Evolutionary conservation across 2,888 invertebrate genomes (phyloP).

Genomic region (Elmis aenea): DNA sequence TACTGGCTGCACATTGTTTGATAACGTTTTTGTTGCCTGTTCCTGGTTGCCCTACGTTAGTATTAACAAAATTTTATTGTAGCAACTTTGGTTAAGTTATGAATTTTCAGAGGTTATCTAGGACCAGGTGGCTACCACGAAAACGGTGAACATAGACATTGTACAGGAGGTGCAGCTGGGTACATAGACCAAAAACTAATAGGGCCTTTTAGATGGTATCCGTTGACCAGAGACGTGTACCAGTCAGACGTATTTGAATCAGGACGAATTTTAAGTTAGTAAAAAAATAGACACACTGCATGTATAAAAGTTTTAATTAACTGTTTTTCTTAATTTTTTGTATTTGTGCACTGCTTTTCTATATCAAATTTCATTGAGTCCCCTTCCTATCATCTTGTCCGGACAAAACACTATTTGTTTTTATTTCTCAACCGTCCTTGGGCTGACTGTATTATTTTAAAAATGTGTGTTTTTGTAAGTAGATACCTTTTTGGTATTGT

Average conservation of each 20-base stretch:
- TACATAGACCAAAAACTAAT: slow-evolving; percentile 76
- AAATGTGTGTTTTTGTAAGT: no score
- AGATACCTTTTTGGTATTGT: no score
- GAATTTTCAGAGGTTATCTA: slow-evolving; percentile 68
- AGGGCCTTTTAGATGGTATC: slow-evolving; percentile 70
- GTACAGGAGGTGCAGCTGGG: slow-evolving; percentile 86
- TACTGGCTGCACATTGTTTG: slow-evolving; percentile 61
- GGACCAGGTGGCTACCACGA: slow-evolving; percentile 88
- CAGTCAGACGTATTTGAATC: slow-evolving; percentile 77
- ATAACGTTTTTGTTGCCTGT: slow-evolving; percentile 69
- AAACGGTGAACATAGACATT: slow-evolving; percentile 59
- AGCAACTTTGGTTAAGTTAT: not conserved
- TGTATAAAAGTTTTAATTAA: no score
- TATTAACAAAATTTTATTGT: slow-evolving; percentile 20
- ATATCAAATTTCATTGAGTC: no score
- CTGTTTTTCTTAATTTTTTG: no score
- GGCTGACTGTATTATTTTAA: no score
- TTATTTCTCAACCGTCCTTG: no score
- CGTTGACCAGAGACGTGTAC: slow-evolving; percentile 62
- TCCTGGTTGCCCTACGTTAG: slow-evolving; percentile 78
- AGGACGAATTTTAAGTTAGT: slow-evolving; percentile 80
- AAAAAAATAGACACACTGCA: not conserved
- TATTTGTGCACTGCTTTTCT: no score
- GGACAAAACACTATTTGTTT: no score
- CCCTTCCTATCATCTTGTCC: no score